Evolutionary conservation across 1,140 invertebrate genomes (phyloP).

Genomic region (Temnothorax nylanderi): DNA sequence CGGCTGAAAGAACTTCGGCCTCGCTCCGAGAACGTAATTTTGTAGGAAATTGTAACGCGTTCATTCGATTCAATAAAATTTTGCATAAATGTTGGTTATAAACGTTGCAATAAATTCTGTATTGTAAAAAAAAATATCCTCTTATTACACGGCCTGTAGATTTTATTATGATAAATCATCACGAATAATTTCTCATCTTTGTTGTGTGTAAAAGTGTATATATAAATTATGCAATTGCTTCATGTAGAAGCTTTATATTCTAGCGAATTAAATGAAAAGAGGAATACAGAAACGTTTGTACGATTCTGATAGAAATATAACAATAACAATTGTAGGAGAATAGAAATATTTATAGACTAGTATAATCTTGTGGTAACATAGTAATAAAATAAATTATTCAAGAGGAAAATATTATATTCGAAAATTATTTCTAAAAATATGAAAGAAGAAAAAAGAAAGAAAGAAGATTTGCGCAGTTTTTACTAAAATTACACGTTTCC

Average conservation of each 20-base stretch:
- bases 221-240: background rate
- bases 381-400: background rate
- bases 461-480: background rate
- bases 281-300: background rate
- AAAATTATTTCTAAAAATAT: background rate
- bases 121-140: background rate
- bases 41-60: background rate
- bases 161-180: background rate
- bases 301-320: background rate
- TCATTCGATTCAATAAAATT: background rate
- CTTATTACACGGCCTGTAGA: background rate
- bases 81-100: background rate
- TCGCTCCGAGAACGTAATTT: background rate
- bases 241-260: background rate
- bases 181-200: background rate
- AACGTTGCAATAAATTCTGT: background rate
- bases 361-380: background rate
- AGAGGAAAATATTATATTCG: background rate
- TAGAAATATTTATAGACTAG: background rate
- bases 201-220: background rate
- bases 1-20: background rate
- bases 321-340: background rate
- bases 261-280: background rate
- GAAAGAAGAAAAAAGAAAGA: background rate
- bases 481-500: background rate